Conservation (phyloP, 2,113 vertebrate genomes). For the Sander lucioperca region DNA sequence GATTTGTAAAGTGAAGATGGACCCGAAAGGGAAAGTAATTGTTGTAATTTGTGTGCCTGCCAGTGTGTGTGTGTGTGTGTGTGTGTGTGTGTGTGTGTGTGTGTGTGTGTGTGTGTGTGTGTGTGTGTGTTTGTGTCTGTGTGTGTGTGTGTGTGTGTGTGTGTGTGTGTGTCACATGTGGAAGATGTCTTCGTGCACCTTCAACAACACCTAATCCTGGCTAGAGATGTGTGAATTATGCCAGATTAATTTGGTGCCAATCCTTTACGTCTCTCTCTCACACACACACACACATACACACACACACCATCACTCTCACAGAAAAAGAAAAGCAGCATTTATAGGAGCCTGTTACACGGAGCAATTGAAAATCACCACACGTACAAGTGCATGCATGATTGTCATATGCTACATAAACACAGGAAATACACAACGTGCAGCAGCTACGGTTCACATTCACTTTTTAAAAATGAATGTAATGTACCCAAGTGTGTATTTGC, state of each 20-base stretch:
- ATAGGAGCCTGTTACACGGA: neutral
- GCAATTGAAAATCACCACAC: neutral
- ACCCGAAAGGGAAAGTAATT: conserved; percentile 19
- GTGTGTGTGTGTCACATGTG: conserved; percentile 1
- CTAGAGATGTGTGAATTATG: neutral
- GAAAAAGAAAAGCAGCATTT: neutral
- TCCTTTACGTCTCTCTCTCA: neutral
- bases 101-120: neutral
- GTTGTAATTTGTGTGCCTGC: neutral
- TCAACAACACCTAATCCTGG: neutral
- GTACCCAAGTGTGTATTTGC: neutral
- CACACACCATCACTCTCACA: neutral
- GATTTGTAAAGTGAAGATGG: conserved; percentile 36
- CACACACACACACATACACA: neutral
- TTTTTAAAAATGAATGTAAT: neutral
- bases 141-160: neutral
- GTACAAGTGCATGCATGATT: neutral
- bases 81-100: neutral
- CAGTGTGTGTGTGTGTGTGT: conserved; percentile 1
- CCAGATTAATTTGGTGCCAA: neutral
- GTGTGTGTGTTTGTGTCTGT: neutral
- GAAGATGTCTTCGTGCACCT: neutral
- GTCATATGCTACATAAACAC: neutral
- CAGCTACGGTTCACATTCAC: neutral
- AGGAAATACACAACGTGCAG: neutral